Base-by-base conservation (phyloP, 2,113 vertebrate species). In the Neodon shergylaensis region DNA sequence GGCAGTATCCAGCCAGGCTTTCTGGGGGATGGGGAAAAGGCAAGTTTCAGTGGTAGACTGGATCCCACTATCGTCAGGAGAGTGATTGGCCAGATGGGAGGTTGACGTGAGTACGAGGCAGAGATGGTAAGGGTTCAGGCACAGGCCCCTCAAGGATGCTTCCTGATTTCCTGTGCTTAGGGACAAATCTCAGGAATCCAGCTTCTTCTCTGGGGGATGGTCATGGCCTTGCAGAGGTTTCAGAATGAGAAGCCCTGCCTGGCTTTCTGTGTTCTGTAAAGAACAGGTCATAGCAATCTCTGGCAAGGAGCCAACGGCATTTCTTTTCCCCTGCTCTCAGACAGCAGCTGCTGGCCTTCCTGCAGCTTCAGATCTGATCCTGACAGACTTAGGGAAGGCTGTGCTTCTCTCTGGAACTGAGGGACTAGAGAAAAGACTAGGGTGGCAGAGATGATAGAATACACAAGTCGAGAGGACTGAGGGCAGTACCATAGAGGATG, bases 331-430 rank as follows among this genome's bases (percentile, higher is more conserved):
- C 33, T 24, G 90, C n/a, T 73, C 65, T 89, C 44, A 49, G 86
- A 26, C 6, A 87, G 78, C 66, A 93, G 82, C 95, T 73, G 66
- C 31, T 68, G 28, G 39, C 72, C 77, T 54, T 68, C 83, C 92
- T 17, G 10, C 16, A 11, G 94, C 54, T 96, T 42, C 78, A 94
- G 96, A 44, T 93, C 95, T 94, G 78, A 58, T 49, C 78, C 87
- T 65, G 61, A 63, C 1, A 76, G 61, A 70, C 2, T 63, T 31
- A 12, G 7, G 68, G 90, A 84, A 90, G 92, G 26, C 68, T 82
- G 5, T 21, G 74, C 47, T 85, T 36, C 24, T 83, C 28, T 42
- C 8, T 22, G 28, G 26, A 84, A 9, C 74, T 65, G 28, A 85
- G 66, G 24, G 47, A 22, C 39, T 61, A 44, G 76, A 83, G 58